Evolutionary conservation across 2,113 vertebrate genomes (phyloP).

Genomic region (Osmerus mordax): DNA sequence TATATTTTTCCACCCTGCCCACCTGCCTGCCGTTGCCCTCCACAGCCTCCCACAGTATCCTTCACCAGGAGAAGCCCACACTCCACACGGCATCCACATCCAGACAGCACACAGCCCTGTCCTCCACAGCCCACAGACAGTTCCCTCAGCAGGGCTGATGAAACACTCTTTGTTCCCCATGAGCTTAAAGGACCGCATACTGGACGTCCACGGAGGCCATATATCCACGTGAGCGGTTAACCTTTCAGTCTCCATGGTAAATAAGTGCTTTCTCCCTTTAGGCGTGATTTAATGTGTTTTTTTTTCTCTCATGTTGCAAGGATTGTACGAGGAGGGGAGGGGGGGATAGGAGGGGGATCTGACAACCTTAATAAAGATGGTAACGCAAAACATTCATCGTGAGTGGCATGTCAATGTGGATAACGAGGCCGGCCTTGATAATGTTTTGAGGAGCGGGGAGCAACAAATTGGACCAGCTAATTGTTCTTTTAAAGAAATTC

Average conservation of each 20-base stretch:
- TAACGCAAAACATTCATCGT: slow-evolving; percentile 8
- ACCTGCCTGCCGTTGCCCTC: not conserved
- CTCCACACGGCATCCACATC: not conserved
- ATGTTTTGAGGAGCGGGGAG: not conserved
- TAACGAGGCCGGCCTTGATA: not conserved
- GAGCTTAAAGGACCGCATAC: not conserved
- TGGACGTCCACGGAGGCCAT: not conserved
- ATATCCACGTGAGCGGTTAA: slow-evolving; percentile 18
- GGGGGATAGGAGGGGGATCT: not conserved
- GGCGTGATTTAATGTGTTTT: slow-evolving; percentile 18
- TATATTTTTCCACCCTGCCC: not conserved
- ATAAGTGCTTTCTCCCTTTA: slow-evolving; percentile 21
- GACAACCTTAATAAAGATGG: slow-evolving; percentile 2
- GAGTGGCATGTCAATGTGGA: not conserved
- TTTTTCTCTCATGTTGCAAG: not conserved
- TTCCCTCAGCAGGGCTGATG: not conserved
- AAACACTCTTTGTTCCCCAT: not conserved
- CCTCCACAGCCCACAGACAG: slow-evolving; percentile 7
- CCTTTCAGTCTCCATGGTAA: slow-evolving; percentile 48
- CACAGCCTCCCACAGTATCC: not conserved
- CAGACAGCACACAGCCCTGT: not conserved
- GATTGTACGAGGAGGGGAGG: not conserved
- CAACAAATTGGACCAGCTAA: not conserved
- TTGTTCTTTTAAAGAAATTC: slow-evolving; percentile 1
- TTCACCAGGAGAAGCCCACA: not conserved